These are phyloP conservation scores for Oryzias dopingdopingensis DNA, from an alignment of 2,797 vertebrate species.

Conservation along the genomic window DNA sequence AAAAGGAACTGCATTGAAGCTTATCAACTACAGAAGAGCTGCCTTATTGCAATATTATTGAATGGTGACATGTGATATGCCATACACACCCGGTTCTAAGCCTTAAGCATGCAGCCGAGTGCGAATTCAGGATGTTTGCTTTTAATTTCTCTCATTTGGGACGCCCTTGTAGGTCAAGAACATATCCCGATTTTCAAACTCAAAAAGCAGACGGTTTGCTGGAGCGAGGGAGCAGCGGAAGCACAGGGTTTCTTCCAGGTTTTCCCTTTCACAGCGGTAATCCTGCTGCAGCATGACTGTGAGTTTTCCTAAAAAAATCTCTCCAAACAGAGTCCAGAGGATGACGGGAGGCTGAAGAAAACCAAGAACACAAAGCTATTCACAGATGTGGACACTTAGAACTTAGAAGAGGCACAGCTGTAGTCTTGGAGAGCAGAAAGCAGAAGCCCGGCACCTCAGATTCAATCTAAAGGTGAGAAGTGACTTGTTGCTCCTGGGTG, in stretches of 20 bases:
- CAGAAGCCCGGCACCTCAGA: conserved; percentile 32
- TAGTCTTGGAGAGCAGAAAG: conserved; percentile 41
- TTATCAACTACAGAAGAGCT: no score
- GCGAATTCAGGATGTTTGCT: conserved; percentile 55
- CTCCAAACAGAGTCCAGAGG: conserved; percentile 71
- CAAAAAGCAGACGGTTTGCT: conserved; percentile 70
- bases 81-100: no score
- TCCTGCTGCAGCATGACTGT: conserved; percentile 70
- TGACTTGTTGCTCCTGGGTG: conserved; percentile 71
- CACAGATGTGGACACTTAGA: conserved; percentile 16
- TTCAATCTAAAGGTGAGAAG: conserved; percentile 63
- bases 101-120: conserved; percentile 22
- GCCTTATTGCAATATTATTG: no score
- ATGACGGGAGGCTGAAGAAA: conserved; percentile 53
- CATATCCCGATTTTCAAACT: conserved; percentile 71
- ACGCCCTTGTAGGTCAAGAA: conserved; percentile 75
- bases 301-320: conserved; percentile 71
- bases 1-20: no score
- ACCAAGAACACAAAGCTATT: conserved; percentile 7
- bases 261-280: conserved; percentile 72
- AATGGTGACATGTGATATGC: no score
- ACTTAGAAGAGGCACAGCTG: conserved; percentile 28
- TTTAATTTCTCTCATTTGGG: conserved; percentile 46
- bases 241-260: conserved; percentile 70
- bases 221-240: conserved; percentile 57